These are phyloP conservation scores for Aplidium turbinatum DNA, from an alignment of 23 tunicate genomes.

Conservation along the genomic window DNA sequence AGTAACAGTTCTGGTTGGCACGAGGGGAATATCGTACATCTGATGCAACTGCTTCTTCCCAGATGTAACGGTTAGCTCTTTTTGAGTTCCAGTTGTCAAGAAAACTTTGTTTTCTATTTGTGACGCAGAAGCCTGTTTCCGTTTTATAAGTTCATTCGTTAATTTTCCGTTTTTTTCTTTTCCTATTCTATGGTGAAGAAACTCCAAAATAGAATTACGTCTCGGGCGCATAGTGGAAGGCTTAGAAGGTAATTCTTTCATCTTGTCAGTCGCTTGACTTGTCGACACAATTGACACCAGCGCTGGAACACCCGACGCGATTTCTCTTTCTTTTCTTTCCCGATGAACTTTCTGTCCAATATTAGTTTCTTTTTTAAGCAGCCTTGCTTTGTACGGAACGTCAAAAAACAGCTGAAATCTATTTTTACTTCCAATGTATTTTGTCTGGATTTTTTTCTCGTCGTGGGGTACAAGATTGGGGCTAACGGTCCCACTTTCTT, in stretches of 20 bases:
- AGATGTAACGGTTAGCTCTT: too few species aligned
- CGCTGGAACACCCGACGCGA: slow-evolving; percentile 28
- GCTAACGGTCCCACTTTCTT: not conserved
- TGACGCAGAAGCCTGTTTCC: slow-evolving; percentile 6
- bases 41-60: too few species aligned
- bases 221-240: slow-evolving; percentile 13
- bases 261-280: not conserved
- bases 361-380: slow-evolving; percentile 49
- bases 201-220: slow-evolving; percentile 45
- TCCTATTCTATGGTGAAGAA: slow-evolving; percentile 32
- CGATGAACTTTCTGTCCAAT: slow-evolving; percentile 56
- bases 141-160: not conserved
- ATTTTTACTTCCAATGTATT: not conserved
- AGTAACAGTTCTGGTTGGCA: too few species aligned
- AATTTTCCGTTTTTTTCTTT: not conserved
- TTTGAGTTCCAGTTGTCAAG: not conserved
- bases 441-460: slow-evolving; percentile 1
- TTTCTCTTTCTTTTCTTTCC: slow-evolving; percentile 49
- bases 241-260: not conserved
- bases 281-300: slow-evolving; percentile 16
- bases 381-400: slow-evolving; percentile 32
- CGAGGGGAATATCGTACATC: too few species aligned
- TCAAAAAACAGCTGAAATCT: slow-evolving; percentile 9
- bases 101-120: slow-evolving; percentile 7
- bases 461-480: not conserved